phyloP scores from a whole-genome alignment of 2,888 invertebrate species.

The Halictus ligatus region DNA sequence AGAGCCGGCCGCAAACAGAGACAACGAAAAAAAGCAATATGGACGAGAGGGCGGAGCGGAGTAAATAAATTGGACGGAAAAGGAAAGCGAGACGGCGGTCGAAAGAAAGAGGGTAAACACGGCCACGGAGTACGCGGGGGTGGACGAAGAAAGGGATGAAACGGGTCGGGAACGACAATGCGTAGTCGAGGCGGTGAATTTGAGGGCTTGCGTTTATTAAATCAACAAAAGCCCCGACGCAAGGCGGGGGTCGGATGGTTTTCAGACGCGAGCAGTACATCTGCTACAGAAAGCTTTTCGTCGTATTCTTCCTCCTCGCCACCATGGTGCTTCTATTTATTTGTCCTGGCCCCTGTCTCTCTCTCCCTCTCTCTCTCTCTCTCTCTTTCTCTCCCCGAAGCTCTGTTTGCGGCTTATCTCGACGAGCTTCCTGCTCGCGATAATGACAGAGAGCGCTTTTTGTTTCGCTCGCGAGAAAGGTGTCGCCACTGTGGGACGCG shows the following conservation, averaged over 20 bases:
- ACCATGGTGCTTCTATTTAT: conserved; percentile 36
- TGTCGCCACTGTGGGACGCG: conserved; percentile 15
- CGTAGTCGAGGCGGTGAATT: conserved; percentile 66
- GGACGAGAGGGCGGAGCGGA: not conserved
- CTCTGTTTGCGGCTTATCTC: not conserved
- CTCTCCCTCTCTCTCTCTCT: conserved; percentile 7
- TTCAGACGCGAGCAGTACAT: conserved; percentile 73
- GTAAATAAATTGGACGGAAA: conserved; percentile 38
- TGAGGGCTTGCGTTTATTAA: conserved; percentile 77
- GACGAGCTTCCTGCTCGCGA: conserved; percentile 32
- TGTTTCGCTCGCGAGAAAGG: not conserved
- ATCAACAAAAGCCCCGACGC: conserved; percentile 76
- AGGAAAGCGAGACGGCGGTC: conserved; percentile 16
- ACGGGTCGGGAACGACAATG: conserved; percentile 62
- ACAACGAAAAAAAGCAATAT: conserved; percentile 9
- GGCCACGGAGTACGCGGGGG: not conserved
- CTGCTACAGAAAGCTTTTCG: conserved; percentile 73
- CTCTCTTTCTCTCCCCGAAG: not conserved
- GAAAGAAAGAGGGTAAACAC: conserved; percentile 40
- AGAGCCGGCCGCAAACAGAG: not conserved
- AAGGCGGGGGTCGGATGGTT: conserved; percentile 50
- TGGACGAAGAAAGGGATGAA: conserved; percentile 36
- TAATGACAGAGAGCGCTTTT: conserved; percentile 51
- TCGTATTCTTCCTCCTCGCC: conserved; percentile 50
- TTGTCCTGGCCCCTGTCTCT: conserved; percentile 27